A percentile compares a stretch with the other conserved stretches of the same genome.
Evolutionary conservation across 1,140 invertebrate genomes (phyloP).

Genomic region (Ridgeia piscesae): DNA sequence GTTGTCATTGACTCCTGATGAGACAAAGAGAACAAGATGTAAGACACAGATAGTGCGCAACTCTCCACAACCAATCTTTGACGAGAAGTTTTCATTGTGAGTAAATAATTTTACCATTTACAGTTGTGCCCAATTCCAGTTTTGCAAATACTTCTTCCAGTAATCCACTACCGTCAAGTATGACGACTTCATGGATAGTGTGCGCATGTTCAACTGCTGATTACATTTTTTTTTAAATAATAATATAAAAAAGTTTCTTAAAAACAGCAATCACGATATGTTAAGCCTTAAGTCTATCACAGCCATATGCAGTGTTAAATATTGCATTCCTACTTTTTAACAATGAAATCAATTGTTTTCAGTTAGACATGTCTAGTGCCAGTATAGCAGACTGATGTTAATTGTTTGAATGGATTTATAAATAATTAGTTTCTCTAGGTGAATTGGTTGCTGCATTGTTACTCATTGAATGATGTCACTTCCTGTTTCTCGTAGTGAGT

Average conservation of each 20-base stretch:
- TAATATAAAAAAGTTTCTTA: too few species aligned
- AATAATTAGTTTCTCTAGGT: background rate
- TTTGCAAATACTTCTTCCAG: background rate
- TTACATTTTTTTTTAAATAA: too few species aligned
- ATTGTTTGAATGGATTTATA: background rate
- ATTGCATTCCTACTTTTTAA: background rate
- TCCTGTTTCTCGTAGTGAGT: conserved; percentile 43
- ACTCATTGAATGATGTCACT: background rate
- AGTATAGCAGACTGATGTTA: background rate
- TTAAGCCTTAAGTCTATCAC: too few species aligned
- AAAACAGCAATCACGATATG: too few species aligned
- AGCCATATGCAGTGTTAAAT: background rate
- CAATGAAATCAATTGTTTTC: background rate
- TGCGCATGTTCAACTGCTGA: too few species aligned
- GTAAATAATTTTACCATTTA: conserved; percentile 26
- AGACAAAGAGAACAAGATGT: conserved; percentile 57
- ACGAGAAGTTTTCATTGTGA: conserved; percentile 61
- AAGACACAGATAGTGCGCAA: conserved; percentile 57
- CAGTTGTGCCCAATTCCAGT: background rate
- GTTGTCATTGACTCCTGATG: conserved; percentile 45
- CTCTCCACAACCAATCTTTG: conserved; percentile 59
- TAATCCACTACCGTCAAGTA: too few species aligned
- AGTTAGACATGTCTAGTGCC: background rate
- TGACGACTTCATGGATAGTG: too few species aligned
- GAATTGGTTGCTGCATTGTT: background rate